Conservation (phyloP, 37 sponge, comb jelly and placozoan genomes). For the Bolinopsis microptera region DNA sequence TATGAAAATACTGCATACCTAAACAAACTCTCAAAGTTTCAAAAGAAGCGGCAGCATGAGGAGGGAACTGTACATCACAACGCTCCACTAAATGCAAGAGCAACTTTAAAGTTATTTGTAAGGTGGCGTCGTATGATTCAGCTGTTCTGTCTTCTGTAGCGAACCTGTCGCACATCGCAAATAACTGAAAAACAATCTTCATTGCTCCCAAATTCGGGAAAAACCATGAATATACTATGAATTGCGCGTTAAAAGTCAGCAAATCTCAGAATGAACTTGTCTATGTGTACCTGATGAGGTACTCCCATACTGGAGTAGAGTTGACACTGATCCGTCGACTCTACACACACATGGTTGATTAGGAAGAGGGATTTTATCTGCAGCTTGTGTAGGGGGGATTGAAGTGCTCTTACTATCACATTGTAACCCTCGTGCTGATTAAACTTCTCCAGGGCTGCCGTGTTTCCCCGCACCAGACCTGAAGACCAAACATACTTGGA, state of each 20-base stretch:
- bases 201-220: too few species aligned
- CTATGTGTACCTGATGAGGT: slow-evolving; percentile 2
- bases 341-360: background rate
- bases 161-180: background rate
- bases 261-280: too few species aligned
- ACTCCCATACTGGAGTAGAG: slow-evolving; percentile 12
- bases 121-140: background rate
- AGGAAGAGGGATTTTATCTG: slow-evolving; percentile 19
- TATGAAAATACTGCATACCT: background rate
- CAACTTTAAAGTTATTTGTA: background rate
- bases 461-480: slow-evolving; percentile 62
- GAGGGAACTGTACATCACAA: background rate
- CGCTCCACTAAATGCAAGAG: background rate
- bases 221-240: too few species aligned
- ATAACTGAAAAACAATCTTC: background rate
- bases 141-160: background rate
- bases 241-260: too few species aligned
- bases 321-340: background rate
- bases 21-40: background rate
- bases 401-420: background rate
- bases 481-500: too few species aligned
- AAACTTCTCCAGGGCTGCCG: slow-evolving; percentile 39
- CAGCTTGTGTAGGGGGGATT: background rate
- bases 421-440: slow-evolving; percentile 43
- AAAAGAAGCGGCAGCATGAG: background rate